Evolutionary conservation across 2,113 vertebrate species (phyloP).

Genomic region (Ascaphus truei): DNA sequence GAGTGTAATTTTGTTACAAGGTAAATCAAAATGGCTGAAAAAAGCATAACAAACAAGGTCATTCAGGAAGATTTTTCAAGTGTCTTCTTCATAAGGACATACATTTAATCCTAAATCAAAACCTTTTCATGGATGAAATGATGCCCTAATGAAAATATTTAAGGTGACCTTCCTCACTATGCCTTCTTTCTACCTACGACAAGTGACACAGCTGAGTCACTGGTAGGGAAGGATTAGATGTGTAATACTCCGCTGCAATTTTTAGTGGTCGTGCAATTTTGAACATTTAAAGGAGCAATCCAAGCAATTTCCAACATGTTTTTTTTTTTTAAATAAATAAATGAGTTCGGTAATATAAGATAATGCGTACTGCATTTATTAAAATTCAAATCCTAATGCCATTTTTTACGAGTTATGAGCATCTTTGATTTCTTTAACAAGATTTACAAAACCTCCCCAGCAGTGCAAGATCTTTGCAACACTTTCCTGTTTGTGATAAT

Average conservation of each 20-base stretch:
- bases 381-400: too few species aligned
- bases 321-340: too few species aligned
- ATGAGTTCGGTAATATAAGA: too few species aligned
- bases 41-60: neutral
- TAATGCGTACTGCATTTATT: too few species aligned
- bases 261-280: neutral
- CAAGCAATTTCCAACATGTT: too few species aligned
- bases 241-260: neutral
- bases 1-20: neutral
- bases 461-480: too few species aligned
- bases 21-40: neutral
- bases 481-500: too few species aligned
- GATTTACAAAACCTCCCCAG: too few species aligned
- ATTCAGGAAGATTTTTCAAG: neutral
- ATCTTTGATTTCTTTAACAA: too few species aligned
- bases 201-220: conserved; percentile 11
- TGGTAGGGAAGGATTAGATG: neutral
- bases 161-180: conserved; percentile 21
- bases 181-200: neutral
- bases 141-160: conserved; percentile 13
- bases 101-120: neutral
- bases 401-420: too few species aligned
- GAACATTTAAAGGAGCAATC: too few species aligned
- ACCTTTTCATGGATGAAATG: neutral
- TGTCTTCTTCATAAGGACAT: neutral